Evolutionary conservation across 2,113 vertebrate genomes (phyloP), one percentile per base, ranked within the genome.

Genomic region (Thamnaconus septentrionalis): DNA sequence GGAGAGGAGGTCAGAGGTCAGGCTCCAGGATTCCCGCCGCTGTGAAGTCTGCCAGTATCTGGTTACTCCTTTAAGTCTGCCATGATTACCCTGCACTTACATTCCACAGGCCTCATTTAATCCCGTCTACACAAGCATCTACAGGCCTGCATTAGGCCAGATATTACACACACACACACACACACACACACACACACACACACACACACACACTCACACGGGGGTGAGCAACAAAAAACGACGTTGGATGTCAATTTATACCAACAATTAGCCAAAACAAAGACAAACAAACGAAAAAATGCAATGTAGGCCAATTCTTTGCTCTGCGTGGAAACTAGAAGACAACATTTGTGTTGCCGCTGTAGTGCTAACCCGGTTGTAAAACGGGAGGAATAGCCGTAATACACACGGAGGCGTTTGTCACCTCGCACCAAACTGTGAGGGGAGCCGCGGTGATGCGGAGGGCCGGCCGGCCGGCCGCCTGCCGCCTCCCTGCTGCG

Each of bases 11-110:
- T 31, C 18, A 31, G 18, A 31, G 18, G 18, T 31, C 18, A 31
- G 18, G 18, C 18, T 31, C 18, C 18, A 31, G 85, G 80, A 82
- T 83, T 85, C 84, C 76, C 79, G 31, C 73, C 73, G 76, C 76
- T 83, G 80, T 89, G 81, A 87, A 84, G 87, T 89, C 83, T 89
- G 80, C 72, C 59, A 8, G 79, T 86, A 81, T 91, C 87, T 86
- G 85, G 87, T 88, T 88, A 80, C 85, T 83, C 79, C 80, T 80
- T 73, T 56, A 79, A 78, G 81, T 80, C 86, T 79, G 74, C 81
- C 74, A 69, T 87, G 85, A 89, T 90, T 86, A 86, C 81, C 70
- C 76, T 77, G 55, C 78, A 73, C 71, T 87, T 81, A 79, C 82
- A 88, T 89, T 90, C 88, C 88, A 66, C 69, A 76, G 74, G 69